Percentiles rank a stretch among this genome's conserved stretches.
phyloP scores from a whole-genome alignment of 1,140 invertebrate genomes.

The Drosophila sucinea region DNA sequence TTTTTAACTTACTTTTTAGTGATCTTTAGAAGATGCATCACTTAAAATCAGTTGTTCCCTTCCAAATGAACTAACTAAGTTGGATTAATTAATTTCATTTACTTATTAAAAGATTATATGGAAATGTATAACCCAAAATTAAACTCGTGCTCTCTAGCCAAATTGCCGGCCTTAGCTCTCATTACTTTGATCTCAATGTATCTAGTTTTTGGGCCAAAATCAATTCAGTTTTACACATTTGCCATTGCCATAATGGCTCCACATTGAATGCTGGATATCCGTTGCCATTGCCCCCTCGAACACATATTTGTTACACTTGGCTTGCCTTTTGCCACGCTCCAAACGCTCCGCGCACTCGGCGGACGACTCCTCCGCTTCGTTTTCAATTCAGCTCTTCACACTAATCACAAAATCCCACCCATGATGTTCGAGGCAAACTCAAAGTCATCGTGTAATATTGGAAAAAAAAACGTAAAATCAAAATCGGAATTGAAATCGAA shows the following conservation, averaged over 20 bases:
- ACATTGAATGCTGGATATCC: constrained; percentile 1
- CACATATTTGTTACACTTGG: constrained; percentile 73
- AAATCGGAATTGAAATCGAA: not conserved
- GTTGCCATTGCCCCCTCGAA: not conserved
- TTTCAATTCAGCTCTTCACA: constrained; percentile 34
- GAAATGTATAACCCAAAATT: too few species aligned
- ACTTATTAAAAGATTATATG: too few species aligned
- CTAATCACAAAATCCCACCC: constrained; percentile 80
- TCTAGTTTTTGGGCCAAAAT: not conserved
- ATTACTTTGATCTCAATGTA: too few species aligned
- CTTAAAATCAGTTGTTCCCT: too few species aligned
- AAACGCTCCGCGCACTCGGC: constrained; percentile 6
- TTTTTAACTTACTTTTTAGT: too few species aligned
- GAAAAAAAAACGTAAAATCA: constrained; percentile 42
- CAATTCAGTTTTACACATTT: constrained; percentile 4
- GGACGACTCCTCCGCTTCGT: constrained; percentile 32
- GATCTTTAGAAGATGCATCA: too few species aligned
- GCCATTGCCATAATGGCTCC: not conserved
- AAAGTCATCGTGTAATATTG: constrained; percentile 81
- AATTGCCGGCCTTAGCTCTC: too few species aligned
- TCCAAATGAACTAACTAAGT: too few species aligned
- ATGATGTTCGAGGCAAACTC: constrained; percentile 64
- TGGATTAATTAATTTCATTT: too few species aligned
- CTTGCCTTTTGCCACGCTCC: constrained; percentile 12
- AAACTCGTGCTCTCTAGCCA: too few species aligned